Evolutionary conservation across 2,113 vertebrate genomes (phyloP).

Genomic region (Corythaeola cristata): DNA sequence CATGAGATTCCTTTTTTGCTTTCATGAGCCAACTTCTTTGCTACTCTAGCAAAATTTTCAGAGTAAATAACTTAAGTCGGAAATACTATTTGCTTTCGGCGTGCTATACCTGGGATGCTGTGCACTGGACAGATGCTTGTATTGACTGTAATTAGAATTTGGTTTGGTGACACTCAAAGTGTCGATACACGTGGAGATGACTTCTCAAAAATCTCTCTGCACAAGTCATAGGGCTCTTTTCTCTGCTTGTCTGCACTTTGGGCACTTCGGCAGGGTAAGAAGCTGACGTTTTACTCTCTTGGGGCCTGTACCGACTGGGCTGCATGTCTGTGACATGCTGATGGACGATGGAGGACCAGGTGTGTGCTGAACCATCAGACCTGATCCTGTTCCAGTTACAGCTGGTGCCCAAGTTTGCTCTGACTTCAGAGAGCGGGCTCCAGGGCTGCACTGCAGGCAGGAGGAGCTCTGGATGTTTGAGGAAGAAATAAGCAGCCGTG

Average conservation of each 20-base stretch:
- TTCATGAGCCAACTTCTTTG: not conserved
- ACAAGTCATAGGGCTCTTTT: not conserved
- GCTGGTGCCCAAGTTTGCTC: not conserved
- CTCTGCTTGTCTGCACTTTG: not conserved
- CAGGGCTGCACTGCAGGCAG: not conserved
- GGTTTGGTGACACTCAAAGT: not conserved
- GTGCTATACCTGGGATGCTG: not conserved
- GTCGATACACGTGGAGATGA: not conserved
- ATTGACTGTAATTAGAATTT: not conserved
- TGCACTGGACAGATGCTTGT: not conserved
- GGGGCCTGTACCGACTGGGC: not conserved
- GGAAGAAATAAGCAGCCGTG: not conserved
- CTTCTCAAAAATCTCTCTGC: not conserved
- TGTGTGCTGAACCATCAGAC: not conserved
- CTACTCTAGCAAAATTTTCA: not conserved
- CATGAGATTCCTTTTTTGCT: not conserved
- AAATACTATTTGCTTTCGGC: not conserved
- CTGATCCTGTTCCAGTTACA: not conserved
- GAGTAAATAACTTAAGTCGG: not conserved
- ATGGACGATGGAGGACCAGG: not conserved
- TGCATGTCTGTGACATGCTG: not conserved
- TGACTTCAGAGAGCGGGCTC: not conserved
- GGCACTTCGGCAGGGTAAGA: not conserved
- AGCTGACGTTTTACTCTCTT: not conserved
- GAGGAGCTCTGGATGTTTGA: not conserved